Percentiles rank a stretch among this genome's conserved stretches.
Evolutionary conservation across 1,140 invertebrate species (phyloP).

Genomic region (Aplysia californica): DNA sequence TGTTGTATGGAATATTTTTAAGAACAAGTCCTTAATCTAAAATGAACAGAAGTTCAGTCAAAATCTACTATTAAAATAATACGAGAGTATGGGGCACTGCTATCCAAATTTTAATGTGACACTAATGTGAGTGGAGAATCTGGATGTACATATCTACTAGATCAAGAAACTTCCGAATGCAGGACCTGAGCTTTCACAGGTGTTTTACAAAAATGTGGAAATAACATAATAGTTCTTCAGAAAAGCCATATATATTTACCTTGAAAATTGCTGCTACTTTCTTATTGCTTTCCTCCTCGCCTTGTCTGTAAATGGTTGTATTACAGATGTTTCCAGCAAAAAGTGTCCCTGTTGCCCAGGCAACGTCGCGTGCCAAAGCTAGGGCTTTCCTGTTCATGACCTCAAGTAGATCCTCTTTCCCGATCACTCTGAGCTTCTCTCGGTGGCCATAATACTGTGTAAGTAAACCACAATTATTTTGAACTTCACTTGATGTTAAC

Average conservation of each 20-base stretch:
- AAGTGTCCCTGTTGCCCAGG: constrained; percentile 50
- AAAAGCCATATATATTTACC: constrained; percentile 20
- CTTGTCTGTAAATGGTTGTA: constrained; percentile 37
- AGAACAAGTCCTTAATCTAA: background rate
- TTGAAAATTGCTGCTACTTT: constrained; percentile 42
- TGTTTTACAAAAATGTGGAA: no score
- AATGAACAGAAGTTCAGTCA: background rate
- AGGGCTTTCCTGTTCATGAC: no score
- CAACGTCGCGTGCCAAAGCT: no score
- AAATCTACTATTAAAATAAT: no score
- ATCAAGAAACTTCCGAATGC: background rate
- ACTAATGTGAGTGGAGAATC: background rate
- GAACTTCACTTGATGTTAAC: no score
- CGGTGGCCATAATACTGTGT: no score
- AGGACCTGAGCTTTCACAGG: no score
- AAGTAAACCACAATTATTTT: no score
- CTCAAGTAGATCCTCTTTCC: no score
- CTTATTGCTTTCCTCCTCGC: constrained; percentile 29
- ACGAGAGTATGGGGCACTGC: background rate
- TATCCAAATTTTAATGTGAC: background rate
- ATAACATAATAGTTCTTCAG: no score
- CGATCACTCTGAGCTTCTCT: no score
- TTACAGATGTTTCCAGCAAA: constrained; percentile 60
- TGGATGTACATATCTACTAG: background rate
- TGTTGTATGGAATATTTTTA: background rate